These are phyloP conservation scores for Ptilonorhynchus violaceus DNA, from an alignment of 2,113 vertebrate species.

Conservation along the genomic window DNA sequence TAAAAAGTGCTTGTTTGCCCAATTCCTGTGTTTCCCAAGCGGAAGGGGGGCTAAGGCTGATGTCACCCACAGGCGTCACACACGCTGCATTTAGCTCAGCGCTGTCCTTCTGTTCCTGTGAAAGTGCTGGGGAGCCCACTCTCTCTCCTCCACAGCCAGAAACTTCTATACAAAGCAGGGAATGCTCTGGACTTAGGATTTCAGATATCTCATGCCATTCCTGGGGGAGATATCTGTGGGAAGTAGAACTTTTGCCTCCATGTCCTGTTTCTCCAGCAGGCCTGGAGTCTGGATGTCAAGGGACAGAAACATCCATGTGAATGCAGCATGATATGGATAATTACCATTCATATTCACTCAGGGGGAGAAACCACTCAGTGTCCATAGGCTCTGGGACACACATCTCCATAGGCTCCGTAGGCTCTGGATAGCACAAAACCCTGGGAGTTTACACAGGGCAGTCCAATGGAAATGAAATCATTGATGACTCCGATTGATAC, in stretches of 20 bases:
- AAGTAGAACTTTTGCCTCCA: neutral
- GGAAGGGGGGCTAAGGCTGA: neutral
- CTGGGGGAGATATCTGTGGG: neutral
- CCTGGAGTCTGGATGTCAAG: neutral
- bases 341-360: neutral
- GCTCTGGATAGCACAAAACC: neutral
- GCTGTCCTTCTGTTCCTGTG: neutral
- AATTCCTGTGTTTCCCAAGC: neutral
- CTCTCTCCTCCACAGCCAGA: neutral
- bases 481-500: neutral
- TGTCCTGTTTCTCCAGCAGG: neutral
- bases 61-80: neutral
- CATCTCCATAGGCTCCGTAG: neutral
- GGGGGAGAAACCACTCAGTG: neutral
- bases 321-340: neutral
- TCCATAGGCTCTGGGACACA: neutral
- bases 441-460: neutral
- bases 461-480: neutral
- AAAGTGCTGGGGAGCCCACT: neutral
- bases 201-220: neutral
- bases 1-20: neutral
- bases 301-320: neutral
- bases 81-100: neutral
- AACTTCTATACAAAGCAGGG: neutral
- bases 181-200: neutral